A percentile compares a stretch with the other conserved stretches of the same genome.
These are phyloP conservation scores for Triplophysa rosa DNA, from an alignment of 2,113 vertebrate genomes.

Conservation along the genomic window DNA sequence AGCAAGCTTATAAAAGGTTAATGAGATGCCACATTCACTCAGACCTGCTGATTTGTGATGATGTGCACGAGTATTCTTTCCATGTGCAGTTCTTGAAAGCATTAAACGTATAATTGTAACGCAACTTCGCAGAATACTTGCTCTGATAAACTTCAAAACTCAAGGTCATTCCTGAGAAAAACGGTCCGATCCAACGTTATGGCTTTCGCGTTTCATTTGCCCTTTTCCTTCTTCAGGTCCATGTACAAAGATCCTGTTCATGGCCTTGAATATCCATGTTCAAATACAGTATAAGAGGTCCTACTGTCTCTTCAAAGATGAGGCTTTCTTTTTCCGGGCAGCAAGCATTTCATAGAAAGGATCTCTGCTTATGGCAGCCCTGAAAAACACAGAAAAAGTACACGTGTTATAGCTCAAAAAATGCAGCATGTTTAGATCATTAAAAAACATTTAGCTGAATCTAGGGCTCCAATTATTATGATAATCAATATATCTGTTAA, in stretches of 20 bases:
- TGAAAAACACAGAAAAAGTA: slow-evolving; percentile 57
- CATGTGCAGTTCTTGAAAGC: not conserved
- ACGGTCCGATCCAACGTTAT: slow-evolving; percentile 35
- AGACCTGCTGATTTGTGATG: slow-evolving; percentile 56
- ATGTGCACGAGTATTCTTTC: not conserved
- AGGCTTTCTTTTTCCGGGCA: slow-evolving; percentile 95
- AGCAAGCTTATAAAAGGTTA: slow-evolving; percentile 46
- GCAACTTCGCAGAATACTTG: slow-evolving; percentile 44
- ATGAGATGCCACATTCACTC: slow-evolving; percentile 54
- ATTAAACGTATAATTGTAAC: slow-evolving; percentile 16
- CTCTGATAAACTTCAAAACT: slow-evolving; percentile 12
- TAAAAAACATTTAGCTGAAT: not conserved
- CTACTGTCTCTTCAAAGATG: slow-evolving; percentile 87
- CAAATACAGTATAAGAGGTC: not conserved
- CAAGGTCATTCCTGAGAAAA: slow-evolving; percentile 36
- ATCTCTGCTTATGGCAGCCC: slow-evolving; percentile 96
- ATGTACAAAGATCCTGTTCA: slow-evolving; percentile 1
- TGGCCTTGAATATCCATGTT: slow-evolving; percentile 6
- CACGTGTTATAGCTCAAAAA: not conserved
- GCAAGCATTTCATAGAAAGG: slow-evolving; percentile 99
- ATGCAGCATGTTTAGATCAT: not conserved
- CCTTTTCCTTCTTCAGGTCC: slow-evolving; percentile 43
- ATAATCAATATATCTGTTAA: too few species aligned
- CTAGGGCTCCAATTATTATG: too few species aligned
- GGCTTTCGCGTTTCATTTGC: slow-evolving; percentile 34